A percentile compares a stretch with the other conserved stretches of the same genome.
Evolutionary conservation across 2,797 vertebrate genomes (phyloP).

Genomic region (Mycteria americana): DNA sequence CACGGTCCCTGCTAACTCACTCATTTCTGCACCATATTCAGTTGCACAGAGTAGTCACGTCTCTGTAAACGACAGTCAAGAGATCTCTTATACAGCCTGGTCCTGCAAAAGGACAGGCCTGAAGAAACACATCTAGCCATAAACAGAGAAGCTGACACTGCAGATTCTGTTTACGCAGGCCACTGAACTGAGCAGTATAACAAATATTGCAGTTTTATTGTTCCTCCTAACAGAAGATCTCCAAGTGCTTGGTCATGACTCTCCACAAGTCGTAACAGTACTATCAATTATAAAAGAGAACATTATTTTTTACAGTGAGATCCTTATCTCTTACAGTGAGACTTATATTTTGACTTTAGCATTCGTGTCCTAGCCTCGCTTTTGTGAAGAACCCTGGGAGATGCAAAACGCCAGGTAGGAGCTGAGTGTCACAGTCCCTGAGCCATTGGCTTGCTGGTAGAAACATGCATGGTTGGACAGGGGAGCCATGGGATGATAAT

Average conservation of each 20-base stretch:
- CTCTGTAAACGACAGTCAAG: neutral
- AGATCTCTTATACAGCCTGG: neutral
- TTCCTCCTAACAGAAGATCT: neutral
- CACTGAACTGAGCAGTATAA: neutral
- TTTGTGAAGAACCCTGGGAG: neutral
- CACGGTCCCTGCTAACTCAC: neutral
- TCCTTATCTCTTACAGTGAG: neutral
- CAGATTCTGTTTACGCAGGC: neutral
- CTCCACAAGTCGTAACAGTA: neutral
- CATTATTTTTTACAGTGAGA: neutral
- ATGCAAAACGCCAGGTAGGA: neutral
- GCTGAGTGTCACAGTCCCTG: neutral
- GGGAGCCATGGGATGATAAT: neutral
- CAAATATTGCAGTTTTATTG: neutral
- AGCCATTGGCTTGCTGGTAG: neutral
- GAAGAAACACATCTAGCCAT: neutral
- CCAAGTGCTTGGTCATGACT: neutral
- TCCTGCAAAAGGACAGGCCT: neutral
- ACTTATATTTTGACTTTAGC: neutral
- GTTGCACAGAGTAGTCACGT: neutral
- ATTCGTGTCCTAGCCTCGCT: neutral
- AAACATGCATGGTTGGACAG: neutral
- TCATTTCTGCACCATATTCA: neutral
- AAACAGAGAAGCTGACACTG: neutral
- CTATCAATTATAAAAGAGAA: neutral